Conservation (phyloP, 23 tunicate genomes). For the Ascidia mentula region DNA sequence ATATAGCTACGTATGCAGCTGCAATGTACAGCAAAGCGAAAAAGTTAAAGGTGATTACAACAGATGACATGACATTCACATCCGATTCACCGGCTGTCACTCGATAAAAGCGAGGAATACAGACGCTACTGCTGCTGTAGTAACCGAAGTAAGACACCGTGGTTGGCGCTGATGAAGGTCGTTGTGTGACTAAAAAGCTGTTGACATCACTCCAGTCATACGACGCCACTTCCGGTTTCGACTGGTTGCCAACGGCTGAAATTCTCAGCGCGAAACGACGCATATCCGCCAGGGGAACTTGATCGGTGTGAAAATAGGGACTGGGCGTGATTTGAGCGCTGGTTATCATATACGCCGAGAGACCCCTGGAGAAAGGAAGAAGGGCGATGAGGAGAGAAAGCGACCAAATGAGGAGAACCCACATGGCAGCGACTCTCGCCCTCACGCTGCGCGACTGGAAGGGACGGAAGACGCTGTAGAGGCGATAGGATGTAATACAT, state of each 20-base stretch:
- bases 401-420: conserved; percentile 18
- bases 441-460: neutral
- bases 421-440: neutral
- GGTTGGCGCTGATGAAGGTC: neutral
- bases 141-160: conserved; percentile 31
- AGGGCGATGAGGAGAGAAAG: conserved; percentile 21
- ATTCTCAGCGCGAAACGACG: conserved; percentile 14
- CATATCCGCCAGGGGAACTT: conserved; percentile 19
- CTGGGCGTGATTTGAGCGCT: neutral
- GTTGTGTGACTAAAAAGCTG: neutral
- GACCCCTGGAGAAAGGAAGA: conserved; percentile 17
- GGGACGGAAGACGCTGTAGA: conserved; percentile 28
- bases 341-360: conserved; percentile 20
- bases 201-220: neutral
- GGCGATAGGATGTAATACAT: conserved; percentile 28
- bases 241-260: neutral
- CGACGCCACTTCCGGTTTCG: neutral
- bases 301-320: conserved; percentile 29
- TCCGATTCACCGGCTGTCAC: neutral
- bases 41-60: conserved; percentile 29
- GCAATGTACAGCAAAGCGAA: conserved; percentile 24
- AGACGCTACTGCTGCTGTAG: conserved; percentile 44
- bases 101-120: conserved; percentile 34
- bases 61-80: conserved; percentile 6
- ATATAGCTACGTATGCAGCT: conserved; percentile 16